Evolutionary conservation across 2,888 invertebrate genomes (phyloP).

Genomic region (Blera fallax): DNA sequence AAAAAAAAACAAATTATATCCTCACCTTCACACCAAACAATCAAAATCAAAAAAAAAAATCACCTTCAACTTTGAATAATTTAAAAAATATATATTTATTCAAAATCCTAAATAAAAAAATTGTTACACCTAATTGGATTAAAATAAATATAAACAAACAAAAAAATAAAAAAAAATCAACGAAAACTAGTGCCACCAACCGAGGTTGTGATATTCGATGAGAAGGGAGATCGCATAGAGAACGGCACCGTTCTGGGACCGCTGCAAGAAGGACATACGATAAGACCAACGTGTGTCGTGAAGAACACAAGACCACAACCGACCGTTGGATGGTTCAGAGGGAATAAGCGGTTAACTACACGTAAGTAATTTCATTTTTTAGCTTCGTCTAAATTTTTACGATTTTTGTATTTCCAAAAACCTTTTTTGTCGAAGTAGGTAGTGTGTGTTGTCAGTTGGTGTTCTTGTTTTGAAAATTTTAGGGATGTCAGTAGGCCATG

Average conservation of each 20-base stretch:
- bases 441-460: too few relatives aligned
- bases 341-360: constrained; percentile 85
- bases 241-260: constrained; percentile 83
- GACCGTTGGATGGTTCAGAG: constrained; percentile 92
- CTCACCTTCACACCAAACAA: constrained; percentile 48
- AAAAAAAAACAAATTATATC: constrained; percentile 34
- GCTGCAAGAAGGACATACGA: constrained; percentile 80
- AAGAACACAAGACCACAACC: constrained; percentile 93
- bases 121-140: constrained; percentile 12
- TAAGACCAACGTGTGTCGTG: constrained; percentile 83
- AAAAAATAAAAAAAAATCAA: constrained; percentile 73
- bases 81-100: constrained; percentile 32
- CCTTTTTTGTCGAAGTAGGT: too few relatives aligned
- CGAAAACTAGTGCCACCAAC: constrained; percentile 90
- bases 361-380: constrained; percentile 76
- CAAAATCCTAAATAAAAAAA: not conserved
- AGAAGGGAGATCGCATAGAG: constrained; percentile 84
- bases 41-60: constrained; percentile 45
- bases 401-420: not conserved
- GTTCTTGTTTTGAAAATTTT: too few relatives aligned
- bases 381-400: not conserved
- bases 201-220: constrained; percentile 87
- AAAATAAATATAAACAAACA: constrained; percentile 26
- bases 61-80: constrained; percentile 12
- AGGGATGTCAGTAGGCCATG: too few relatives aligned